A percentile compares a stretch with the other conserved stretches of the same genome.
phyloP scores from a whole-genome alignment of 2,113 vertebrate species.

The Pionites leucogaster region DNA sequence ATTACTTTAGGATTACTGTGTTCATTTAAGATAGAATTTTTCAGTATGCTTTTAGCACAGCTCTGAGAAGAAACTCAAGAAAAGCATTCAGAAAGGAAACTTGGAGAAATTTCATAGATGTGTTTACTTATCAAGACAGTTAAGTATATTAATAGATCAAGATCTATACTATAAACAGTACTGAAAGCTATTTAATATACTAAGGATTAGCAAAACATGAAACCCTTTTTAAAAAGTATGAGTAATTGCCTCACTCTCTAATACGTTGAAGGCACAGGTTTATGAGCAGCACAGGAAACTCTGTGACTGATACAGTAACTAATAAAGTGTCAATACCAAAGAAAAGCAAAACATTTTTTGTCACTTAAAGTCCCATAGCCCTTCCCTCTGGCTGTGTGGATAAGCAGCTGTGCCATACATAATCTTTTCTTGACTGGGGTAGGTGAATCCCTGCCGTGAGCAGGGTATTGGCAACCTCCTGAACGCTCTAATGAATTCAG shows the following conservation, averaged over 20 bases:
- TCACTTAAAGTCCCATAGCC: not conserved
- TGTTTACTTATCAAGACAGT: not conserved
- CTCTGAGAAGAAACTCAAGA: not conserved
- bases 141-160: not conserved
- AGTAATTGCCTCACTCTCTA: not conserved
- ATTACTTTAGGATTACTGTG: not conserved
- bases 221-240: not conserved
- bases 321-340: not conserved
- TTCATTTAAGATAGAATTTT: not conserved
- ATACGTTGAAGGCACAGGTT: rapidly evolving
- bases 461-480: not conserved
- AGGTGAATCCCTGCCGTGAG: not conserved
- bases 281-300: not conserved
- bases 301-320: not conserved
- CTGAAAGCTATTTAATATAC: not conserved
- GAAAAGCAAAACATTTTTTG: not conserved
- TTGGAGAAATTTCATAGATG: not conserved
- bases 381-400: not conserved
- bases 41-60: not conserved
- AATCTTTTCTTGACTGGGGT: not conserved
- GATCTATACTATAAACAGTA: not conserved
- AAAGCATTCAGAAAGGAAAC: not conserved
- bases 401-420: not conserved
- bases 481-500: not conserved
- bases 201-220: not conserved